Base-by-base conservation (phyloP, 2,888 invertebrate species). In the Melipona beecheii region DNA sequence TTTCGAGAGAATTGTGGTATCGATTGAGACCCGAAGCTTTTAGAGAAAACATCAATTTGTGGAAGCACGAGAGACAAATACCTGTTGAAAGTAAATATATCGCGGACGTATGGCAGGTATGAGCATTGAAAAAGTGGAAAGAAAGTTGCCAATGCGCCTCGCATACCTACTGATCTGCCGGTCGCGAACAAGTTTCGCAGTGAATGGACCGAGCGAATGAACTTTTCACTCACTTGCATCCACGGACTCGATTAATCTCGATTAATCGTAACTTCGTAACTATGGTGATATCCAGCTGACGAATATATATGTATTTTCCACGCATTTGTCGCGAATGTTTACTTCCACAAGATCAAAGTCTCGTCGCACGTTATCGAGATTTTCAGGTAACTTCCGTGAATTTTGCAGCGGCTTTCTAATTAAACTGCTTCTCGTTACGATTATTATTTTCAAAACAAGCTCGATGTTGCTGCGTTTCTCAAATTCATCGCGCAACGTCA, bases 91-190 rank as follows among this genome's bases (percentile, higher is more conserved):
- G 86, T 88, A 88, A 88, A 88, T 79, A 87, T 86, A 88, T 79
- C 77, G 68, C 64, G 75, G 52, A 76, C 83, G 66, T 62, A 78
- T 56, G 52, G 49, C 31, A 64, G 43, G 76, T 64, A 81, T 65
- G 81, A 78, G 75, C 70, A 74, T 78, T 85, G 75, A 87, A 87
- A 88, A 89, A 89, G 89, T 87, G 85, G 87, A 89, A 89, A 89
- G 87, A 89, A 89, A 89, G 89, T 89, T 89, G 84, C 81, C 90
- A 83, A 89, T 88, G 80, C 81, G 78, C 83, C 85, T 88, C 89
- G 84, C 87, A 84, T 88, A 86, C 79, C 85, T 76, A 71, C 86
- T 68, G 85, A 86, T 79, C 78, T 78, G 86, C 71, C 84, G 80
- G 66, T 88, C 68, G 71, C 78, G 79, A 88, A 87, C 89, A 77